Percentiles rank a stretch among this genome's conserved stretches.
Conservation (phyloP, 2,113 vertebrate genomes). For the Ophiodon elongatus region DNA sequence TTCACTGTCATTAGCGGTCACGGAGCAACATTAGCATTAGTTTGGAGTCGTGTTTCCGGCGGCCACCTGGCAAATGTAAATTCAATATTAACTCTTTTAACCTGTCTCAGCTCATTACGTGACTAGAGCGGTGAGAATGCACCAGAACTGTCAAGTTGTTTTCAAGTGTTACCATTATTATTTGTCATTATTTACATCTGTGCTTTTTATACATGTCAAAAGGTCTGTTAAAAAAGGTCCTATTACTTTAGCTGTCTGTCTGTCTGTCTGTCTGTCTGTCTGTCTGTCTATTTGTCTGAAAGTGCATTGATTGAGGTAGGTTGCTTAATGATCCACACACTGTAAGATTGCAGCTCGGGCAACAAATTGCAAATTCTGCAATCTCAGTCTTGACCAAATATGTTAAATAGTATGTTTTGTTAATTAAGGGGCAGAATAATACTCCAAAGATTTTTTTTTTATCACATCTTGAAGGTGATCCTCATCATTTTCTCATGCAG, state of each 20-base stretch:
- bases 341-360: background rate
- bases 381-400: background rate
- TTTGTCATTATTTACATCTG: background rate
- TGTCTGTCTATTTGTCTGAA: background rate
- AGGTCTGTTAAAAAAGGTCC: background rate
- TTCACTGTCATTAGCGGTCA: too few species aligned
- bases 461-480: slow-evolving; percentile 18
- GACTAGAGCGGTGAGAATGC: too few species aligned
- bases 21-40: too few species aligned
- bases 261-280: background rate
- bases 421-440: background rate
- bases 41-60: too few species aligned
- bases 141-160: background rate
- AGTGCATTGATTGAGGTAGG: background rate
- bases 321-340: background rate
- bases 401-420: background rate
- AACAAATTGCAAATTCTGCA: background rate
- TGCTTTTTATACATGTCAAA: background rate
- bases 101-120: too few species aligned
- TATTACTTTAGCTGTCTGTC: background rate
- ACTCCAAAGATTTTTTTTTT: background rate
- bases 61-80: too few species aligned
- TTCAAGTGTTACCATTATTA: background rate
- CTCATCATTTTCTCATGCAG: background rate
- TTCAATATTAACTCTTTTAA: too few species aligned